Percentiles rank a stretch among this genome's conserved stretches.
These are phyloP conservation scores for Macroglossus sobrinus DNA, from an alignment of 2,113 vertebrate species.

Conservation along the genomic window DNA sequence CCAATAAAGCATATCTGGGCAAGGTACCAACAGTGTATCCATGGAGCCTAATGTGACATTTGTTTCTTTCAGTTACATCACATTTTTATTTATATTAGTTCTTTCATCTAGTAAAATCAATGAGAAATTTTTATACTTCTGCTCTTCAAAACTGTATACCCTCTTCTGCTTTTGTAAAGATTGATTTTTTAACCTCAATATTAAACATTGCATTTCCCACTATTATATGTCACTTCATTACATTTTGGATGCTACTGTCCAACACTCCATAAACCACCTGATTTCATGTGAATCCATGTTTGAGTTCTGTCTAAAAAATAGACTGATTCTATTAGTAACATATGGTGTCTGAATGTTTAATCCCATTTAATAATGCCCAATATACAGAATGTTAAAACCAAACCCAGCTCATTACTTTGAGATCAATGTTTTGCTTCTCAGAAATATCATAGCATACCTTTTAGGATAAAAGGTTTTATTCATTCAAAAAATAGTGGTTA, in stretches of 20 bases:
- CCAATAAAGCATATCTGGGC: background rate
- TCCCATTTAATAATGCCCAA: background rate
- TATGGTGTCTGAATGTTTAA: background rate
- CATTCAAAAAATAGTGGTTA: slow-evolving; percentile 26
- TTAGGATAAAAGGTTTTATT: slow-evolving; percentile 35
- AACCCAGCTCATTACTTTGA: slow-evolving; percentile 24
- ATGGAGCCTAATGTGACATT: background rate
- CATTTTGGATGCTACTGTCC: background rate
- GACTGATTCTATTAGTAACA: background rate
- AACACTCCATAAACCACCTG: background rate
- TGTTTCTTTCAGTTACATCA: background rate
- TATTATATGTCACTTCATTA: background rate
- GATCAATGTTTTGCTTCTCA: slow-evolving; percentile 25
- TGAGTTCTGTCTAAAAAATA: slow-evolving; percentile 31
- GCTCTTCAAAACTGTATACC: background rate
- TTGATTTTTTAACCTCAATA: background rate
- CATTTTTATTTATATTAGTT: background rate
- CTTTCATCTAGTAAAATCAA: background rate
- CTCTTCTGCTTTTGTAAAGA: background rate
- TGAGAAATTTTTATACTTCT: background rate
- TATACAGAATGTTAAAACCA: slow-evolving; percentile 33
- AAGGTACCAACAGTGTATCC: background rate
- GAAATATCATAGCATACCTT: slow-evolving; percentile 1
- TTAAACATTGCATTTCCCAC: background rate
- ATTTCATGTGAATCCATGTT: background rate